These are phyloP conservation scores for Arvicanthis niloticus DNA, from an alignment of 2,113 vertebrate genomes.

Conservation along the genomic window DNA sequence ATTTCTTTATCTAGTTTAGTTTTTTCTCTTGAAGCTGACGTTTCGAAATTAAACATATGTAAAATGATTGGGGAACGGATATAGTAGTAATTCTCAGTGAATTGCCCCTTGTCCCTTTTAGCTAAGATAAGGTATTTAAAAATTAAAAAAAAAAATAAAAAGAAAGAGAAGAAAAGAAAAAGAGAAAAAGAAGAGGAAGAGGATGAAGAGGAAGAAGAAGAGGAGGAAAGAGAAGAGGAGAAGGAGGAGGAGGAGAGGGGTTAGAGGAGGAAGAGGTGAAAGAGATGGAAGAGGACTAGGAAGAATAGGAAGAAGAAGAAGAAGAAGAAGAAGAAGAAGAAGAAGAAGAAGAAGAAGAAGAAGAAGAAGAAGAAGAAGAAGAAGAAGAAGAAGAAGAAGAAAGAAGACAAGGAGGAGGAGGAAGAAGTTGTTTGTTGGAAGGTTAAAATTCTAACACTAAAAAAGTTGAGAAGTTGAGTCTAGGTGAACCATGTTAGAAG, in stretches of 20 bases:
- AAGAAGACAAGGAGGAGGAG: too few relatives aligned
- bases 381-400: neutral
- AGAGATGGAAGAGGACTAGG: neutral
- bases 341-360: neutral
- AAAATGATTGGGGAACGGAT: neutral
- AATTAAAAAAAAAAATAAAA: neutral
- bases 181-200: neutral
- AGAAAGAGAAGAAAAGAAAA: neutral
- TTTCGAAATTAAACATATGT: neutral
- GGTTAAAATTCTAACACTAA: neutral
- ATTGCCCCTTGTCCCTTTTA: neutral
- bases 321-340: neutral
- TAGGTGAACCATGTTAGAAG: neutral
- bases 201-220: too few relatives aligned
- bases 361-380: neutral
- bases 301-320: neutral
- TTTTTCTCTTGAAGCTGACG: neutral
- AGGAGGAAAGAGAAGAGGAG: neutral
- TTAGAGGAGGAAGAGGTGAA: neutral
- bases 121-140: neutral
- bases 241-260: neutral
- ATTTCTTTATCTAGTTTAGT: neutral
- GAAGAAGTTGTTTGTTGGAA: neutral
- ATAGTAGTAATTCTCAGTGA: neutral
- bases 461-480: neutral